Evolutionary conservation across 2,888 invertebrate genomes (phyloP).

Genomic region (Macrophya alboannulata): DNA sequence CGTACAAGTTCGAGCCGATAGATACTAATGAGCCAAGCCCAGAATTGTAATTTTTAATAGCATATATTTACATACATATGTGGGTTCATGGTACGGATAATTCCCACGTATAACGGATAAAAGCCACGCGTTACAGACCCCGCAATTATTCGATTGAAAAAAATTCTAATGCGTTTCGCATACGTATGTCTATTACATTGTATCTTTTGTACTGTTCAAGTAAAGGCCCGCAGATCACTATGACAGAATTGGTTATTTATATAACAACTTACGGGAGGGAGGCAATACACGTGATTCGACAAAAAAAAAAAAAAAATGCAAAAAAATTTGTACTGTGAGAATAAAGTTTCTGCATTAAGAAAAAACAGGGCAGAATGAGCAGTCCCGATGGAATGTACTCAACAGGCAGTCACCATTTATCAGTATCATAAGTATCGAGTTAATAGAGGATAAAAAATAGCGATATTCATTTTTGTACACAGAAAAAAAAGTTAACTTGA

Average conservation of each 20-base stretch:
- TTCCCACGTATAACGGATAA: conserved; percentile 16
- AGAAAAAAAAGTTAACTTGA: too few species aligned
- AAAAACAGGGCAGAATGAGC: too few species aligned
- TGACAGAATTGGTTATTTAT: not conserved
- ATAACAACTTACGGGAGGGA: not conserved
- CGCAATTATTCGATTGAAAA: not conserved
- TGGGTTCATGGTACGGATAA: conserved; percentile 15
- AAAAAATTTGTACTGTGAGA: too few species aligned
- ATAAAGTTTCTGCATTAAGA: not conserved
- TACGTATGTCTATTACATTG: not conserved
- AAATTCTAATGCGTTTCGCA: not conserved
- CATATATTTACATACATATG: conserved; percentile 7
- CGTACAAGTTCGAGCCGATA: not conserved
- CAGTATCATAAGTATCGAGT: too few species aligned
- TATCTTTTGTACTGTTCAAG: not conserved
- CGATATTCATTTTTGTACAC: too few species aligned
- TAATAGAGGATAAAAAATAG: too few species aligned
- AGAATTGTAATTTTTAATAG: not conserved
- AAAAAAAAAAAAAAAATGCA: too few species aligned
- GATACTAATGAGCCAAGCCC: not conserved
- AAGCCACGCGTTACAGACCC: conserved; percentile 6
- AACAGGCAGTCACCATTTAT: too few species aligned
- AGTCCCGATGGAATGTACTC: too few species aligned
- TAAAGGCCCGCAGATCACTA: not conserved
- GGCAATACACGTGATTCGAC: too few species aligned